Evolutionary conservation across 2,888 invertebrate genomes (phyloP).

Genomic region (Orgyia antiqua): DNA sequence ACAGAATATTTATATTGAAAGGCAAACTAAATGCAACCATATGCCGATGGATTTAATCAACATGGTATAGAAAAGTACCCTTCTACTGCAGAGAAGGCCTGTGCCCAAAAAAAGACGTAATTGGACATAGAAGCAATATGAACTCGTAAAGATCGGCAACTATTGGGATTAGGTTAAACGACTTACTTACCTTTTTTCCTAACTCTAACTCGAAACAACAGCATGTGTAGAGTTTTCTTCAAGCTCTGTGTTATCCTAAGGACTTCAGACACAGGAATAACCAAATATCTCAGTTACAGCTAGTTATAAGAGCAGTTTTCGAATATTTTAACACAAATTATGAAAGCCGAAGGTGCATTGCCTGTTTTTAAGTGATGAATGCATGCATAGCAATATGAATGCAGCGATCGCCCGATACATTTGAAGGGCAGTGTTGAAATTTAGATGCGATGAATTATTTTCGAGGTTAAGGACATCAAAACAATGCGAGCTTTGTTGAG

Average conservation of each 20-base stretch:
- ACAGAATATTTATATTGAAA: too few species aligned
- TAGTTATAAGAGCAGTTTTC: neutral
- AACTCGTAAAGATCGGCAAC: too few species aligned
- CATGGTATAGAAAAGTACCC: too few species aligned
- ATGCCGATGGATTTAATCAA: too few species aligned
- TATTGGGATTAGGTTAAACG: too few species aligned
- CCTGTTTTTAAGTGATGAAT: slow-evolving; percentile 8
- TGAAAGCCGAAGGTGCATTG: neutral
- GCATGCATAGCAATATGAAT: slow-evolving; percentile 10
- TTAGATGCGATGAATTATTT: too few species aligned
- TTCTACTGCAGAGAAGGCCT: too few species aligned
- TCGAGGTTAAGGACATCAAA: too few species aligned
- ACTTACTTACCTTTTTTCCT: neutral
- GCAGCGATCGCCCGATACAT: slow-evolving; percentile 1
- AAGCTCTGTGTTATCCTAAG: neutral
- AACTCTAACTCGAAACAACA: neutral
- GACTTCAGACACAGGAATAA: neutral
- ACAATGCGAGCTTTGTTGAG: too few species aligned
- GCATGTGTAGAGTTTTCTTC: neutral
- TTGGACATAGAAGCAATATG: too few species aligned
- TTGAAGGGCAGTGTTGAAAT: neutral
- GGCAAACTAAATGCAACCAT: too few species aligned
- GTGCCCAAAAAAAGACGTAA: too few species aligned
- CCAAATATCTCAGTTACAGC: neutral
- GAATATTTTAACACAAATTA: neutral